These are phyloP conservation scores for Branchellion lobata DNA, from an alignment of 2,888 invertebrate species.

Conservation along the genomic window DNA sequence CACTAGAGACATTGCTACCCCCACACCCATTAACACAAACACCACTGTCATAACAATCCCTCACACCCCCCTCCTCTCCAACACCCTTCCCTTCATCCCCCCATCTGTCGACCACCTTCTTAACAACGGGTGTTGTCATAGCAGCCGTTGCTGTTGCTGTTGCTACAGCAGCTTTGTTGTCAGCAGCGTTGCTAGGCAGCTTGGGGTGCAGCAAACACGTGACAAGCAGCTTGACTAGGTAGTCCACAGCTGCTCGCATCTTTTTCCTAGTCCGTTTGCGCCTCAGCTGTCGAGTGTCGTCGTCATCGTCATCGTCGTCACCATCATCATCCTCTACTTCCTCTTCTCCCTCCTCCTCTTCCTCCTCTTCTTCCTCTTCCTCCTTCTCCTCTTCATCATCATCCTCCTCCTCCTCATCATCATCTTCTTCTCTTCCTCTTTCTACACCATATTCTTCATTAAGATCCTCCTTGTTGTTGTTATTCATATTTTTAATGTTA, in stretches of 20 bases:
- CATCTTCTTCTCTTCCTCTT: neutral
- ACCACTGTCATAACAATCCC: no score
- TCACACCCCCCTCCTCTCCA: no score
- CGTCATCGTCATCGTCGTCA: neutral
- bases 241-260: neutral
- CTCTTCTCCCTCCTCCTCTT: neutral
- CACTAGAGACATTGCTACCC: neutral
- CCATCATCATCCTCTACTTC: neutral
- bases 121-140: no score
- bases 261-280: neutral
- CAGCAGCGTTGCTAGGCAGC: no score
- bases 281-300: neutral
- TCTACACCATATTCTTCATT: no score
- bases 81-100: no score
- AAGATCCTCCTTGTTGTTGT: no score
- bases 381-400: neutral
- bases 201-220: constrained; percentile 26
- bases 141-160: no score
- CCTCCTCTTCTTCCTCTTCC: neutral
- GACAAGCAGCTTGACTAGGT: neutral
- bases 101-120: no score
- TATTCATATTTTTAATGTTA: neutral
- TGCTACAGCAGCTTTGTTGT: no score
- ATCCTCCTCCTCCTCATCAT: neutral
- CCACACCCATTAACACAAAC: no score